Evolutionary conservation across 2,113 vertebrate genomes (phyloP), one percentile per base, ranked within the genome.

Genomic region (Abramis brama): DNA sequence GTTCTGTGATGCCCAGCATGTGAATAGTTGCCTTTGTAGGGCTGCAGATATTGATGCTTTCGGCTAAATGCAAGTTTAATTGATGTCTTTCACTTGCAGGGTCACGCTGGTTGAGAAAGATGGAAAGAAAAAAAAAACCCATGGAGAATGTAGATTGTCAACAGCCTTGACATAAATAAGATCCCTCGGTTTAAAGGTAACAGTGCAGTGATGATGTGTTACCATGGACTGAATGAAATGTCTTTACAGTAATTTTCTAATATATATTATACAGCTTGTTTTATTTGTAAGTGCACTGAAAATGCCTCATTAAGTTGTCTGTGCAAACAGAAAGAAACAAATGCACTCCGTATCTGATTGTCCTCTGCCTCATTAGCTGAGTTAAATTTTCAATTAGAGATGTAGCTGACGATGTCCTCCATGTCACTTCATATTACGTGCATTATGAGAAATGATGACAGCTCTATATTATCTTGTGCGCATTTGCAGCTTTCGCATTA

Each of bases 381-480:
- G 85, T 79, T 83, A 79, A 59, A 75, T 83, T 82, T 79, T 85
- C 79, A 85, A 71, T 86, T 78, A 83, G 64, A 80, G 68, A 86
- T 81, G 73, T 66, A 83, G 78, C 71, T 84, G 74, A 85, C 47
- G 23, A 84, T 83, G 71, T 76, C 25, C 15, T 80, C 75, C 50
- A 60, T n/a, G 45, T 80, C 84, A 76, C 68, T 70, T 77, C 50
- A 71, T 86, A 80, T 84, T 47, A 76, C n/a, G 52, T 60, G 30
- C 50, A 75, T 76, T 5, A 59, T 79, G 27, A 76, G 82, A 70
- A 45, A 75, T 60, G 73, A 57, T 76, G 39, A 75, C 33, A 55
- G 30, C 27, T 89, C 25, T 27, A 57, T 87, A 52, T 83, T 15
- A 66, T 66, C 76, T 76, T 1, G 17, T 47, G 27, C 17, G 5